phyloP scores from a whole-genome alignment of 2,797 vertebrate species.

The Falco rusticolus region DNA sequence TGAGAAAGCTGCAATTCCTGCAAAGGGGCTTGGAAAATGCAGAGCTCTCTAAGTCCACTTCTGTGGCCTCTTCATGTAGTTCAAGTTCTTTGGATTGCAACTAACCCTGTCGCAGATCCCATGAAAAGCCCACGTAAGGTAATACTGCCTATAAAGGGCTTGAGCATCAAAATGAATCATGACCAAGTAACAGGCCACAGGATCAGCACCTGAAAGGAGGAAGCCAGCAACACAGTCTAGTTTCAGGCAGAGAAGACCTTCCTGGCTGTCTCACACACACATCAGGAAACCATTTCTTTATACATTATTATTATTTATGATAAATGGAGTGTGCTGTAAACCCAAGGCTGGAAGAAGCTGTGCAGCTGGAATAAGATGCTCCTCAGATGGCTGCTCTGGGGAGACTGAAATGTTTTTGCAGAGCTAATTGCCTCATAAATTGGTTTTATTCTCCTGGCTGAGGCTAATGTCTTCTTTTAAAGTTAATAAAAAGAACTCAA shows the following conservation, averaged over 20 bases:
- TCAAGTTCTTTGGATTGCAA: neutral
- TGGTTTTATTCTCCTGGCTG: constrained; percentile 70
- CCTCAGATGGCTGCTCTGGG: constrained; percentile 65
- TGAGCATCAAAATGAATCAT: neutral
- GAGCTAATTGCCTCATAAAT: constrained; percentile 73
- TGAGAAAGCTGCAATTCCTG: neutral
- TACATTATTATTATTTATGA: constrained; percentile 52
- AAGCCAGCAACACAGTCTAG: neutral
- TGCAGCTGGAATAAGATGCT: constrained; percentile 59
- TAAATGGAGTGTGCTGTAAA: constrained; percentile 48
- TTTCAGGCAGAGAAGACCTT: neutral
- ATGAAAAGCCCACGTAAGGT: neutral
- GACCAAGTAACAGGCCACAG: neutral
- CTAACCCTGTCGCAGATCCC: neutral
- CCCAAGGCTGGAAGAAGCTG: constrained; percentile 30
- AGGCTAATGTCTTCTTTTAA: constrained; percentile 67
- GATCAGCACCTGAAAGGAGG: neutral
- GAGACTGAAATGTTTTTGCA: constrained; percentile 64
- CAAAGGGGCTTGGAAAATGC: neutral
- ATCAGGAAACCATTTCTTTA: constrained; percentile 32
- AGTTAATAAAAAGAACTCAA: constrained; percentile 71
- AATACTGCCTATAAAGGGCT: neutral
- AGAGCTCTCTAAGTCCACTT: neutral
- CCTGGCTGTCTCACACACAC: neutral
- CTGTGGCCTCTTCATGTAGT: neutral